Evolutionary conservation across 2,113 vertebrate species (phyloP), one percentile per base, ranked within the genome.

Genomic region (Benitochromis conjunctus): DNA sequence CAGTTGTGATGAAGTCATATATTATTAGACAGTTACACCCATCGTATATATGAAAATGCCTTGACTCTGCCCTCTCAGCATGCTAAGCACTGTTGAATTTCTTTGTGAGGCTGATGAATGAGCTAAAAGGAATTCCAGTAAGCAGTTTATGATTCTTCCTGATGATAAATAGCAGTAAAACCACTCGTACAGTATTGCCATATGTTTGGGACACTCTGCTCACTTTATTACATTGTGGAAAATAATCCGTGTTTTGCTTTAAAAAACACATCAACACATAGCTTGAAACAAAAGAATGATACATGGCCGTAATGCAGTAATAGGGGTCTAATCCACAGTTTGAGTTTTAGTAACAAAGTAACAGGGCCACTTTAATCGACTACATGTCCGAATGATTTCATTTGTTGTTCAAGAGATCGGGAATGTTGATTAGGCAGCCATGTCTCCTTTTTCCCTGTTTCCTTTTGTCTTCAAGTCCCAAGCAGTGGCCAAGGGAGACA

Each of bases 401-500:
- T 71, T 89, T 87, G 60, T 89, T 77, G 66, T 79, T 77, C 11
- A 41, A 56, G 54, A 64, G 64, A 88, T 84, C 4, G 83, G 81
- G 91, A 87, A 92, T 86, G 89, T 88, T 46, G 85, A 90, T 92
- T 58, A 86, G 87, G 51, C 58, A 9, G 54, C 79, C 74, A 88
- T 19, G 74, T 89, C 93, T 92, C 82, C 77, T 79, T 88, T 82
- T 89, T 87, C 83, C 89, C 85, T 79, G 74, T 87, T 82, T 88
- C 87, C 92, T 94, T 93, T 95, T 95, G 93, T 95, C 86, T 91
- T 57, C 7, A 71, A 62, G 81, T 88, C 86, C 88, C 86, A 43
- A 91, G 92, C 92, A 83, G 93, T 85, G 89, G 88, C 92, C 18
- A 26, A 36, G 60, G 71, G 80, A 92, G 87, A 95, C 94, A 95